phyloP scores from a whole-genome alignment of 2,113 vertebrate species.

The Eubucco bourcierii region DNA sequence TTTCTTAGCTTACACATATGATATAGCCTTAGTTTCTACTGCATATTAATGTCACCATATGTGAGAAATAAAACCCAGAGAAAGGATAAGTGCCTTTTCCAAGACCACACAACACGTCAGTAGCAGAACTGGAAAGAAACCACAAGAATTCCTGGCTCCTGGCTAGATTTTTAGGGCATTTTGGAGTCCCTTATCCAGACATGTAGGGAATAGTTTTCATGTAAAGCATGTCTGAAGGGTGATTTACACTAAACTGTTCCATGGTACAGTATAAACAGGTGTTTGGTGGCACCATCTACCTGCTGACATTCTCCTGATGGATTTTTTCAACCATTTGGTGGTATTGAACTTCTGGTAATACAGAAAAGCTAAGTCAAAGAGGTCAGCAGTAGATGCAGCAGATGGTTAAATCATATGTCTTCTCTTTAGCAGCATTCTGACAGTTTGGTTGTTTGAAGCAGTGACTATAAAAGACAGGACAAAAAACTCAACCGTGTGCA shows the following conservation, averaged over 20 bases:
- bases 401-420: conserved; percentile 1
- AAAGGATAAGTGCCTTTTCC: conserved; percentile 39
- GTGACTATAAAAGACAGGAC: not conserved
- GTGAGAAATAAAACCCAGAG: conserved; percentile 19
- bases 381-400: not conserved
- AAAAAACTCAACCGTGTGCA: accelerated
- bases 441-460: not conserved
- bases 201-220: not conserved
- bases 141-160: conserved; percentile 63
- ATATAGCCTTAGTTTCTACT: not conserved
- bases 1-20: conserved; percentile 33
- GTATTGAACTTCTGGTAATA: not conserved
- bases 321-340: conserved; percentile 25
- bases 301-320: conserved; percentile 3
- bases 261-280: not conserved
- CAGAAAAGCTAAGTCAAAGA: conserved; percentile 14
- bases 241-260: not conserved
- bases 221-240: not conserved
- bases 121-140: conserved; percentile 58
- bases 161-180: conserved; percentile 46
- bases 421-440: not conserved
- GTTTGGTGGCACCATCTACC: conserved; percentile 7
- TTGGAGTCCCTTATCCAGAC: conserved; percentile 23
- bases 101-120: conserved; percentile 64
- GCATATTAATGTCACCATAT: conserved; percentile 28